These are phyloP conservation scores for Todus mexicanus DNA, from an alignment of 2,797 vertebrate genomes.

Conservation along the genomic window DNA sequence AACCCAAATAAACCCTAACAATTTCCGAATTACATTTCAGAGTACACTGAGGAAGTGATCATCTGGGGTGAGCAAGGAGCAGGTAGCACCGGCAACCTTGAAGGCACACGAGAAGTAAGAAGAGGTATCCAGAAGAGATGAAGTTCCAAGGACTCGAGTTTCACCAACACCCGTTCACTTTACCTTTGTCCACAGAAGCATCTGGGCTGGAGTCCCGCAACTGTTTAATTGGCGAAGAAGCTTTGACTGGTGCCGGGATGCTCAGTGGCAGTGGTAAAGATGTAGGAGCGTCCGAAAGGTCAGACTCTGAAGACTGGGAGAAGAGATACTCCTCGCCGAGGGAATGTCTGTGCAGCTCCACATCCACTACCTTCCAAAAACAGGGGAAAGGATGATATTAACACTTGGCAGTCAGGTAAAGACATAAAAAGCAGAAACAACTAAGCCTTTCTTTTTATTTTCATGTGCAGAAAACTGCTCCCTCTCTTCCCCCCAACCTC, in stretches of 20 bases:
- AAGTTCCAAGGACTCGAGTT: not conserved
- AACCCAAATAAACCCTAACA: not conserved
- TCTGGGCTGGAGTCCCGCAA: constrained; percentile 73
- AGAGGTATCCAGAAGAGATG: not conserved
- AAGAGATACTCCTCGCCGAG: constrained; percentile 86
- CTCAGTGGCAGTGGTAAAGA: constrained; percentile 68
- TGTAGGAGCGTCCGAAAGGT: constrained; percentile 69
- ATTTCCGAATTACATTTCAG: not conserved
- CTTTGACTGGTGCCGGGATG: constrained; percentile 74
- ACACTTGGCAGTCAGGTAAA: not conserved
- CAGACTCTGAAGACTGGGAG: constrained; percentile 78
- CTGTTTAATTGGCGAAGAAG: constrained; percentile 80
- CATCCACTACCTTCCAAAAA: constrained; percentile 90
- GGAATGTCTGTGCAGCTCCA: constrained; percentile 92
- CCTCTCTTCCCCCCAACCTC: not conserved
- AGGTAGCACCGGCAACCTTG: not conserved
- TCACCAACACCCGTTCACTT: not conserved
- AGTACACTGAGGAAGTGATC: not conserved
- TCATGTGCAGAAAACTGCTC: not conserved
- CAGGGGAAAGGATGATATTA: not conserved
- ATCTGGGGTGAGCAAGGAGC: not conserved
- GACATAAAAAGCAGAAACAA: not conserved
- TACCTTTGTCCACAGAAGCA: constrained; percentile 86
- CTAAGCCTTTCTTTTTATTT: not conserved
- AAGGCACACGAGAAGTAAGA: not conserved